Percentiles rank a stretch among this genome's conserved stretches.
Evolutionary conservation across 2,113 vertebrate genomes (phyloP).

Genomic region (Corythoichthys haematopterus): DNA sequence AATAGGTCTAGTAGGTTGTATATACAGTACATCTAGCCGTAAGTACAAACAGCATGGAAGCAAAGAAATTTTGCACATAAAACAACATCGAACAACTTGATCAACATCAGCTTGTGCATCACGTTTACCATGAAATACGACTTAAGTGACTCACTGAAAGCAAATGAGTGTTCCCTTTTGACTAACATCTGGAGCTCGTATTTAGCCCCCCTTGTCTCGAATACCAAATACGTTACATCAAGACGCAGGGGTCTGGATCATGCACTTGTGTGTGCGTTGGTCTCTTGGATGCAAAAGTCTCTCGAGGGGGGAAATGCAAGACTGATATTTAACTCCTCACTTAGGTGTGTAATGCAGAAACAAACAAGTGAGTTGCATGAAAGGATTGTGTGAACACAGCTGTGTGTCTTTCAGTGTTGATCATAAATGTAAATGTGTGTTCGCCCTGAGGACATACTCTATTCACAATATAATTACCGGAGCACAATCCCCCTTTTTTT

Average conservation of each 20-base stretch:
- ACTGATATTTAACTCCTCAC: constrained; percentile 6
- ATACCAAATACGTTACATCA: constrained; percentile 65
- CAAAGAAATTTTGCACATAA: neutral
- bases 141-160: constrained; percentile 9
- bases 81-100: neutral
- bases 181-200: constrained; percentile 58
- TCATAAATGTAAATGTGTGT: constrained; percentile 28
- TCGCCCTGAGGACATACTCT: neutral
- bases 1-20: no score
- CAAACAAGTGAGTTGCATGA: constrained; percentile 28
- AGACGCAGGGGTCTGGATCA: constrained; percentile 33
- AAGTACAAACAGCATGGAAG: neutral
- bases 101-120: neutral
- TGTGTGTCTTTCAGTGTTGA: constrained; percentile 34
- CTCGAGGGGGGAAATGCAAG: constrained; percentile 12
- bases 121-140: neutral
- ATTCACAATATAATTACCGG: neutral
- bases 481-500: neutral
- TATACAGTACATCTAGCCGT: neutral
- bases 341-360: constrained; percentile 23
- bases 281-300: constrained; percentile 42
- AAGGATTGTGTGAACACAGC: constrained; percentile 39
- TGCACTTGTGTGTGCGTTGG: constrained; percentile 20
- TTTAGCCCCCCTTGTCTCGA: constrained; percentile 27
- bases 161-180: constrained; percentile 2